phyloP scores from a whole-genome alignment of 1,140 invertebrate genomes.

The Halictus rubicundus region DNA sequence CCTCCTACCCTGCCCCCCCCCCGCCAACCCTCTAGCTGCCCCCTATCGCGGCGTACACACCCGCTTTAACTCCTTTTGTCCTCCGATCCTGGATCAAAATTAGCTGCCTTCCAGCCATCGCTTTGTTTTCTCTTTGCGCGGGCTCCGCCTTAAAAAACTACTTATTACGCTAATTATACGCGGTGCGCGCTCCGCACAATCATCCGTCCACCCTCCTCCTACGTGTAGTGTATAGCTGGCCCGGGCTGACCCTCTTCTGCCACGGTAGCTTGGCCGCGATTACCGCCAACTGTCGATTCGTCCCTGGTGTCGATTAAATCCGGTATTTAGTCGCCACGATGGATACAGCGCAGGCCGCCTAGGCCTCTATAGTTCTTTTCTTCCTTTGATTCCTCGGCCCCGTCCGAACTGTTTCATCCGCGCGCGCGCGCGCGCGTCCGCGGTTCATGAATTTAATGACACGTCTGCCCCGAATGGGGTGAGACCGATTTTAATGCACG shows the following conservation, averaged over 20 bases:
- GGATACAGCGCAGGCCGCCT: slow-evolving; percentile 41
- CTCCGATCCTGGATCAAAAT: slow-evolving; percentile 70
- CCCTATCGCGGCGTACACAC: slow-evolving; percentile 32
- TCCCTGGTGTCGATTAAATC: slow-evolving; percentile 63
- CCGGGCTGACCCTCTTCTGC: slow-evolving; percentile 50
- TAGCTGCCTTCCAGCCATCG: slow-evolving; percentile 76
- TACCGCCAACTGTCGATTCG: slow-evolving; percentile 76
- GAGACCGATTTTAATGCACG: background rate
- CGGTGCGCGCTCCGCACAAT: slow-evolving; percentile 60
- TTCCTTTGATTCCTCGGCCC: background rate
- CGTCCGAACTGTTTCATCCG: slow-evolving; percentile 1
- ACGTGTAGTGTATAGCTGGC: background rate
- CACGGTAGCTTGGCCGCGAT: slow-evolving; percentile 55
- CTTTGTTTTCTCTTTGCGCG: slow-evolving; percentile 74
- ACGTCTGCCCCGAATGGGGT: background rate
- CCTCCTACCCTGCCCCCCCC: slow-evolving; percentile 32
- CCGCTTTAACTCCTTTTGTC: slow-evolving; percentile 71
- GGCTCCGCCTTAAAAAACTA: slow-evolving; percentile 77
- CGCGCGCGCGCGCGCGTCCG: too few species aligned
- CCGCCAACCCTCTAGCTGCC: background rate
- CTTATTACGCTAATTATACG: slow-evolving; percentile 81
- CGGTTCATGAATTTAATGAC: slow-evolving; percentile 13
- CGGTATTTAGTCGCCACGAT: slow-evolving; percentile 56
- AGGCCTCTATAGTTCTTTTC: background rate
- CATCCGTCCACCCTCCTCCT: slow-evolving; percentile 27